Conservation (phyloP, 2,888 invertebrate genomes). For the Tachina fera region DNA sequence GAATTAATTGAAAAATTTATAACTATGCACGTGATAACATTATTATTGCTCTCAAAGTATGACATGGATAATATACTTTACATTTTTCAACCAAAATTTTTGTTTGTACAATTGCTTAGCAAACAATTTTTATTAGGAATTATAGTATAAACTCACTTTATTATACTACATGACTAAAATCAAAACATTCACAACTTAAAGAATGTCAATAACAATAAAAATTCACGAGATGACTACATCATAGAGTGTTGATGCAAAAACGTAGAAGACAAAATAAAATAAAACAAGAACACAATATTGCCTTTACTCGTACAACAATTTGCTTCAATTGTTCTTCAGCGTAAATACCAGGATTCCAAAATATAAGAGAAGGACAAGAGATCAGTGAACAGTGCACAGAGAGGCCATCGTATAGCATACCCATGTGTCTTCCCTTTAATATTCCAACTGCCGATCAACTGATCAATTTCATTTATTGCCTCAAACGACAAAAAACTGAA, state of each 20-base stretch:
- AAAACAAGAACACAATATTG: slow-evolving; percentile 6
- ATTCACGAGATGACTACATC: slow-evolving; percentile 19
- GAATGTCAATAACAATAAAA: slow-evolving; percentile 62
- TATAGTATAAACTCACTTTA: too few relatives aligned
- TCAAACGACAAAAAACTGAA: slow-evolving; percentile 51
- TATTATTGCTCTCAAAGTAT: too few relatives aligned
- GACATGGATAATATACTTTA: too few relatives aligned
- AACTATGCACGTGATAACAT: too few relatives aligned
- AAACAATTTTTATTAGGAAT: too few relatives aligned
- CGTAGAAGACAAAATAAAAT: not conserved
- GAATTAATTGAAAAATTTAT: too few relatives aligned
- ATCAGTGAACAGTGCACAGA: not conserved
- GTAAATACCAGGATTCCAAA: slow-evolving; percentile 5
- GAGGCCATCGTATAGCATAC: not conserved
- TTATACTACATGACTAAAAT: not conserved
- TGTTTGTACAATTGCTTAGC: too few relatives aligned
- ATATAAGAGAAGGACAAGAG: not conserved
- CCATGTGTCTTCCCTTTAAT: too few relatives aligned
- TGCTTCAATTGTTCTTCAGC: slow-evolving; percentile 30
- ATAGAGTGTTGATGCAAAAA: slow-evolving; percentile 25
- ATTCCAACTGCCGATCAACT: slow-evolving; percentile 27
- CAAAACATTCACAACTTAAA: slow-evolving; percentile 21
- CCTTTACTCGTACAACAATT: slow-evolving; percentile 26
- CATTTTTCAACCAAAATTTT: too few relatives aligned
- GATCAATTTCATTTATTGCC: slow-evolving; percentile 64